Evolutionary conservation across 2,888 invertebrate genomes (phyloP).

Genomic region (Pachliopta kotzebuea): DNA sequence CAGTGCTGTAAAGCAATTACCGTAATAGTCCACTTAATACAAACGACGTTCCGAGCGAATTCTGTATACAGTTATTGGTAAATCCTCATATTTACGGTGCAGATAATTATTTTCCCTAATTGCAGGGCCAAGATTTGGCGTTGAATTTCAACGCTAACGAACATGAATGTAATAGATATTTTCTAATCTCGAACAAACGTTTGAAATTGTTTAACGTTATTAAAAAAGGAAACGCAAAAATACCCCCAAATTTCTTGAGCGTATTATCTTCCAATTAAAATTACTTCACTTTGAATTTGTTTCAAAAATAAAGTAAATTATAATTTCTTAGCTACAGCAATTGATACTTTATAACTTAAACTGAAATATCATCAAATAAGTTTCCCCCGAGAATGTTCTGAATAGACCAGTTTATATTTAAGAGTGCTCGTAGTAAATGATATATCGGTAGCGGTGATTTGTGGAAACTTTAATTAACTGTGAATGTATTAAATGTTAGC

Average conservation of each 20-base stretch:
- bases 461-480: constrained; percentile 70
- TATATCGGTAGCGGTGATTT: constrained; percentile 60
- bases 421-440: constrained; percentile 25
- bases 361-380: no score
- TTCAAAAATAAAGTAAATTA: neutral
- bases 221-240: constrained; percentile 41
- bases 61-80: constrained; percentile 59
- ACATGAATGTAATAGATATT: constrained; percentile 76
- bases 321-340: no score
- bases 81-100: constrained; percentile 60
- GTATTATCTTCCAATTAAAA: constrained; percentile 11
- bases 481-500: constrained; percentile 59
- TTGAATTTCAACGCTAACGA: constrained; percentile 71
- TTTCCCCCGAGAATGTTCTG: no score
- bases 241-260: constrained; percentile 26
- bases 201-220: constrained; percentile 52
- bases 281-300: neutral
- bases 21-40: constrained; percentile 65
- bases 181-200: constrained; percentile 62
- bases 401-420: neutral
- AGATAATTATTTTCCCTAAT: constrained; percentile 75
- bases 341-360: no score
- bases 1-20: constrained; percentile 64
- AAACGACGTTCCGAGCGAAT: constrained; percentile 61
- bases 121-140: constrained; percentile 56